phyloP scores from a whole-genome alignment of 2,888 invertebrate genomes.

The Amblyteles armatorius region DNA sequence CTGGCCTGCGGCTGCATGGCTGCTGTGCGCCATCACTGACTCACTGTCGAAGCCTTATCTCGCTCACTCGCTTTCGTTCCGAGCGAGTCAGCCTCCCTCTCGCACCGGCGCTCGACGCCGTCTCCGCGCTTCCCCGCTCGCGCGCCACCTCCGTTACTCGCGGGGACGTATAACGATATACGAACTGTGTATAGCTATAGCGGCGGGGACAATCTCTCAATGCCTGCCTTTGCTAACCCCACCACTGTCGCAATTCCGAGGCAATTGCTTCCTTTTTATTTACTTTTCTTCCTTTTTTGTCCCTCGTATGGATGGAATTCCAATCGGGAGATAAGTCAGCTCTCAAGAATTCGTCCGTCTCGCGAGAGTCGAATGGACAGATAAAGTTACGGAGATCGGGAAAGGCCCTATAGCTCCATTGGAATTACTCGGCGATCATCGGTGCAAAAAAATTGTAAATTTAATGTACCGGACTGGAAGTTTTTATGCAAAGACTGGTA shows the following conservation, averaged over 20 bases:
- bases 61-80: slow-evolving; percentile 20
- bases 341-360: slow-evolving; percentile 26
- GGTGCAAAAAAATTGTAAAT: too few relatives aligned
- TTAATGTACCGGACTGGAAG: too few relatives aligned
- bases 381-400: not conserved
- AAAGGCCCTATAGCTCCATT: not conserved
- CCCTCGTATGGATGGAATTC: not conserved
- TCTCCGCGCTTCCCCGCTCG: slow-evolving; percentile 28
- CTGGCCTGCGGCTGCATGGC: slow-evolving; percentile 68
- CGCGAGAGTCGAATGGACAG: not conserved
- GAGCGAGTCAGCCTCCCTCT: slow-evolving; percentile 15
- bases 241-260: not conserved
- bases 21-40: slow-evolving; percentile 80
- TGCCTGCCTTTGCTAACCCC: not conserved
- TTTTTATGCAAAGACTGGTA: too few relatives aligned
- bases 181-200: slow-evolving; percentile 12
- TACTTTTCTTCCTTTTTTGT: not conserved
- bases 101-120: slow-evolving; percentile 24
- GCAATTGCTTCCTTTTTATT: not conserved
- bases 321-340: slow-evolving; percentile 37
- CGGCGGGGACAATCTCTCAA: slow-evolving; percentile 17
- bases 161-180: slow-evolving; percentile 40
- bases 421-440: too few relatives aligned
- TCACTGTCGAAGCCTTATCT: slow-evolving; percentile 71
- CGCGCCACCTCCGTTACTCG: slow-evolving; percentile 6